These are phyloP conservation scores for Acromyrmex charruanus DNA, from an alignment of 1,140 invertebrate species.

Conservation along the genomic window DNA sequence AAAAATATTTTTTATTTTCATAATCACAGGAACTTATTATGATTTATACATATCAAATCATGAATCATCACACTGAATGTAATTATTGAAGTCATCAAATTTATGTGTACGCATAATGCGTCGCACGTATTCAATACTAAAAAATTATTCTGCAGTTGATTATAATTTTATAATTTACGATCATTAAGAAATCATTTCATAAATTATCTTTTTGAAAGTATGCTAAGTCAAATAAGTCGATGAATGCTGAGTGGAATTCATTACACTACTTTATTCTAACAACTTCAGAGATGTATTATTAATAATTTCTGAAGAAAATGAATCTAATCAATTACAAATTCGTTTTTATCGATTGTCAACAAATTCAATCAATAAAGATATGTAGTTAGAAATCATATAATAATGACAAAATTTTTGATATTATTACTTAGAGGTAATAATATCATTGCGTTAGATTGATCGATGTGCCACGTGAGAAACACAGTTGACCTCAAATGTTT, in stretches of 20 bases:
- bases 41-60: neutral
- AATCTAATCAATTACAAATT: neutral
- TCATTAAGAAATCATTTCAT: neutral
- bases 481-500: neutral
- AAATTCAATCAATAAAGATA: neutral
- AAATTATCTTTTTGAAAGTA: neutral
- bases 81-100: too few species aligned
- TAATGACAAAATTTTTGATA: neutral
- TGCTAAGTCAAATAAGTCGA: neutral
- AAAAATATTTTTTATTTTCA: too few species aligned
- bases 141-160: neutral
- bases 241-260: neutral
- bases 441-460: slow-evolving; percentile 21
- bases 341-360: neutral
- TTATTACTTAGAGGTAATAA: neutral
- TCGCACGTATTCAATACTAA: too few species aligned
- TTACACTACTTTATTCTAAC: neutral
- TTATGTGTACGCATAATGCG: too few species aligned
- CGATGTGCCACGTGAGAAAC: neutral
- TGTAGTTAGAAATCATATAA: neutral
- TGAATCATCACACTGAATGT: too few species aligned
- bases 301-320: neutral
- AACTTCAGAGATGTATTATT: neutral
- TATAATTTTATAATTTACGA: neutral
- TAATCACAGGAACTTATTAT: neutral